A percentile compares a stretch with the other conserved stretches of the same genome.
Evolutionary conservation across 2,888 invertebrate species (phyloP).

Genomic region (Ectemnius cavifrons): DNA sequence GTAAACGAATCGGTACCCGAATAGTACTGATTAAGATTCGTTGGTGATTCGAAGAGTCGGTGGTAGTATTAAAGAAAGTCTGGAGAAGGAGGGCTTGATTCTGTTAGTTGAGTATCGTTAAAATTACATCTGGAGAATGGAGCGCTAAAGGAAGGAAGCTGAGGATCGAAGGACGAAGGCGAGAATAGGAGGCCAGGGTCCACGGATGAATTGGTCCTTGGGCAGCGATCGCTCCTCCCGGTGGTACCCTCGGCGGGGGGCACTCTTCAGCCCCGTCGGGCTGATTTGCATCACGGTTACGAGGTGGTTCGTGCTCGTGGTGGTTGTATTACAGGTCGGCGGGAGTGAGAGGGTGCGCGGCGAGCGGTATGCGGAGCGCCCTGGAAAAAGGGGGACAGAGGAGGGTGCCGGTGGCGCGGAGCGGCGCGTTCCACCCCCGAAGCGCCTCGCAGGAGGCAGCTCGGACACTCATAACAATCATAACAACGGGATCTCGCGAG

Average conservation of each 20-base stretch:
- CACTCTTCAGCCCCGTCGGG: slow-evolving; percentile 62
- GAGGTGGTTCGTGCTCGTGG: slow-evolving; percentile 70
- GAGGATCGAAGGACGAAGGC: background rate
- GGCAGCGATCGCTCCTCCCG: slow-evolving; percentile 2
- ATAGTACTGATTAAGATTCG: no score
- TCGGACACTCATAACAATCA: slow-evolving; percentile 78
- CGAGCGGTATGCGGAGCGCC: slow-evolving; percentile 15
- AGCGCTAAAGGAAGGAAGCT: background rate
- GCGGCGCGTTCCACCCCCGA: slow-evolving; percentile 63
- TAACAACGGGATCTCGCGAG: slow-evolving; percentile 75
- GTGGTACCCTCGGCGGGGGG: slow-evolving; percentile 53
- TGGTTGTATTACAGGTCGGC: slow-evolving; percentile 66
- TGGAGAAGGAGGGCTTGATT: no score
- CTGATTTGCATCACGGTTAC: slow-evolving; percentile 76
- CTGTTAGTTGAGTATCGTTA: no score
- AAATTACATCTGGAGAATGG: background rate
- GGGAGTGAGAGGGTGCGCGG: slow-evolving; percentile 40
- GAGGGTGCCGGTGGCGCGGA: slow-evolving; percentile 51
- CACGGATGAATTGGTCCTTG: background rate
- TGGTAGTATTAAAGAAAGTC: no score
- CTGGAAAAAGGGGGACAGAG: slow-evolving; percentile 52
- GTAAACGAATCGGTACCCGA: no score
- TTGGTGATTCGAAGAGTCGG: no score
- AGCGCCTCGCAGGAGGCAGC: slow-evolving; percentile 67
- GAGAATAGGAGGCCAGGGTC: slow-evolving; percentile 25